phyloP scores from a whole-genome alignment of 2,113 vertebrate genomes.

The Hippocampus zosterae region DNA sequence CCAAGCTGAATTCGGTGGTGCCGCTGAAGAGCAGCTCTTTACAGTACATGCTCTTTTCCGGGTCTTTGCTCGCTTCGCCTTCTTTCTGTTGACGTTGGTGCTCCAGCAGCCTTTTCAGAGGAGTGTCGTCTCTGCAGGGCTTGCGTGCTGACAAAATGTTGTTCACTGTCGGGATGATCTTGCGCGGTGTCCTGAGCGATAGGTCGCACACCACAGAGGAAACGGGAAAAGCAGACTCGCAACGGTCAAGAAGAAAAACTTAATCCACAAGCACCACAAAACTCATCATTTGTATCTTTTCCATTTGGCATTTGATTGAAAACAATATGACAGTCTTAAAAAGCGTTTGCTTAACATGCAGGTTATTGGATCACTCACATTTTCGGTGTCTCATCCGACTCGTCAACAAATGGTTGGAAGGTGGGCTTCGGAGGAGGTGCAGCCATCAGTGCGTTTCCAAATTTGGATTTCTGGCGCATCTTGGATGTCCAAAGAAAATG shows the following conservation, averaged over 20 bases:
- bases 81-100: constrained; percentile 77
- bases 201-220: neutral
- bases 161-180: constrained; percentile 88
- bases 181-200: constrained; percentile 86
- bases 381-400: constrained; percentile 78
- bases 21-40: constrained; percentile 89
- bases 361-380: constrained; percentile 80
- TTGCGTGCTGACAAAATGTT: constrained; percentile 81
- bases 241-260: neutral
- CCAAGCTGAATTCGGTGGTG: constrained; percentile 87
- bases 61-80: constrained; percentile 66
- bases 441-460: constrained; percentile 44
- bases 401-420: constrained; percentile 90
- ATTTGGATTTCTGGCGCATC: constrained; percentile 66
- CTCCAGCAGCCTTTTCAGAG: constrained; percentile 86
- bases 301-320: neutral
- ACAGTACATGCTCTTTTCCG: constrained; percentile 87
- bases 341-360: neutral
- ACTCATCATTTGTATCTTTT: neutral
- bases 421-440: constrained; percentile 68
- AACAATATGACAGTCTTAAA: neutral
- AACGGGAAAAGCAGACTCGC: neutral
- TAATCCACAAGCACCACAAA: neutral
- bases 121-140: constrained; percentile 77
- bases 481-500: constrained; percentile 21